These are phyloP conservation scores for Fissipunctia ypsillon DNA, from an alignment of 2,888 invertebrate genomes.

Conservation along the genomic window DNA sequence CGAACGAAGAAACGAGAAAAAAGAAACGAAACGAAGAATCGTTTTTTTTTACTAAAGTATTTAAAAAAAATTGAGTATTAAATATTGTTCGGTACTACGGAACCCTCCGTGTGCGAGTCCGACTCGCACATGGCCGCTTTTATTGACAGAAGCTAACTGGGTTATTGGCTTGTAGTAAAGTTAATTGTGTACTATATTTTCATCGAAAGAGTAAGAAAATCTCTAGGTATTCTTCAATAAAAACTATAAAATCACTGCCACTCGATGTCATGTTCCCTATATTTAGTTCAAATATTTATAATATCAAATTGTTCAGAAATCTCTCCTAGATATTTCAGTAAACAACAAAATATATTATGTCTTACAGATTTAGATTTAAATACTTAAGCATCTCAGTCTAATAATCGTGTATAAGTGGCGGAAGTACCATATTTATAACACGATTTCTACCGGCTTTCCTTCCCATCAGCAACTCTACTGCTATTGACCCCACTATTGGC, in stretches of 20 bases:
- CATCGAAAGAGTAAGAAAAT: background rate
- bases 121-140: background rate
- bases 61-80: background rate
- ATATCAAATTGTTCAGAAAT: constrained; percentile 10
- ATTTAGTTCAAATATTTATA: constrained; percentile 21
- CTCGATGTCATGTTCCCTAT: too few species aligned
- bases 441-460: too few species aligned
- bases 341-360: background rate
- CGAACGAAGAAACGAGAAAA: too few species aligned
- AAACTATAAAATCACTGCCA: background rate
- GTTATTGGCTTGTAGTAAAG: background rate
- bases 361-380: constrained; percentile 3
- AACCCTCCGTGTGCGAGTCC: too few species aligned
- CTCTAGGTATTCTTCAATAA: background rate
- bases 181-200: constrained; percentile 3
- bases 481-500: too few species aligned
- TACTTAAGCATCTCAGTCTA: constrained; percentile 11
- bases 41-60: background rate
- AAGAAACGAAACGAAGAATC: too few species aligned
- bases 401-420: too few species aligned
- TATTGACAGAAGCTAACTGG: background rate
- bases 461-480: too few species aligned
- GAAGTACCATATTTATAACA: too few species aligned
- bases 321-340: background rate
- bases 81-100: too few species aligned